phyloP scores from a whole-genome alignment of 2,797 vertebrate genomes.

The Meda fulgida region DNA sequence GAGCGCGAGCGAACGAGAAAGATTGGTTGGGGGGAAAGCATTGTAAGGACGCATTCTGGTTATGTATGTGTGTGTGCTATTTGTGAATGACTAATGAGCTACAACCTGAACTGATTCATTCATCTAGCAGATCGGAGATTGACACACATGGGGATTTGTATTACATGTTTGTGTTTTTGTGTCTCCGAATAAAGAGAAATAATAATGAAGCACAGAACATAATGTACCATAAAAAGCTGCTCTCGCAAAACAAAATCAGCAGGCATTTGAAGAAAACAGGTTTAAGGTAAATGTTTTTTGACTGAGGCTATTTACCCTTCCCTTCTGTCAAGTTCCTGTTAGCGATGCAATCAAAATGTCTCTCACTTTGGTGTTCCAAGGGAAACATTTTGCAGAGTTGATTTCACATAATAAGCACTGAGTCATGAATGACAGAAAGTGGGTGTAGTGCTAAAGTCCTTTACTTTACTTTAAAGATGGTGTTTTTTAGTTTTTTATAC shows the following conservation, averaged over 20 bases:
- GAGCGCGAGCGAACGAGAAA: constrained; percentile 1
- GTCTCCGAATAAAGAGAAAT: background rate
- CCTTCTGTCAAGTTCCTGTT: constrained; percentile 21
- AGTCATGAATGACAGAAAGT: constrained; percentile 14
- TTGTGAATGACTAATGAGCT: constrained; percentile 42
- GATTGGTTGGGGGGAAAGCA: constrained; percentile 33
- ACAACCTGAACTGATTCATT: constrained; percentile 24
- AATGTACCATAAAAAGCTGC: background rate
- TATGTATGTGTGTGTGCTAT: constrained; percentile 29
- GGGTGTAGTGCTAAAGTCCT: background rate
- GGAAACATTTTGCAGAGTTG: constrained; percentile 24
- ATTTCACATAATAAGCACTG: constrained; percentile 10
- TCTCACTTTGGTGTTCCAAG: constrained; percentile 14
- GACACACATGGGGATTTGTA: background rate
- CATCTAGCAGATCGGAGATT: background rate
- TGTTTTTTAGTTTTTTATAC: too few species aligned
- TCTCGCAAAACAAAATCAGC: background rate
- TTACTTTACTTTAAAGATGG: background rate
- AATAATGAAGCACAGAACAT: constrained; percentile 9
- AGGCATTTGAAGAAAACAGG: constrained; percentile 5
- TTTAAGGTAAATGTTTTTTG: constrained; percentile 30
- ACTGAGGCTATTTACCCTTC: constrained; percentile 15
- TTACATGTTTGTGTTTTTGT: background rate
- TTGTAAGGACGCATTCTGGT: constrained; percentile 31
- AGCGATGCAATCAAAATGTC: constrained; percentile 4